Base-by-base conservation (phyloP, 2,113 vertebrate species). In the Cyphotilapia sp. region DNA sequence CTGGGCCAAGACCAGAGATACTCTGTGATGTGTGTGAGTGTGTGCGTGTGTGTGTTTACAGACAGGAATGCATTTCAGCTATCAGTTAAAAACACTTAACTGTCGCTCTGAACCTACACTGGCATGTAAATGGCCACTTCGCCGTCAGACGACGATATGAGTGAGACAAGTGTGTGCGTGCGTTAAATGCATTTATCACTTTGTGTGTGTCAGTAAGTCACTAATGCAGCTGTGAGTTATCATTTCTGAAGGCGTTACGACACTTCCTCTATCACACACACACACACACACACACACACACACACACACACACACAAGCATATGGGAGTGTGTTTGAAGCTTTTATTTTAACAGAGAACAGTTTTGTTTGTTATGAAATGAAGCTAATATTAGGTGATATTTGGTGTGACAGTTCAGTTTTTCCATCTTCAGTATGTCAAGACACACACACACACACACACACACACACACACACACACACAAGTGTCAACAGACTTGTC, bases 111-210 rank as follows among this genome's bases (percentile, higher is more conserved):
- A 78, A 80, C 35, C 80, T 22, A 81, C 92, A 3, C 92, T 85
- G 93, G 93, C 86, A 95, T 92, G 91, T 92, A 95, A 94, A 95
- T 94, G 94, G 92, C 27, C 22, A 33, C 90, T 51, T 7, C 3
- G 4, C 69, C 85, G 8, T 91, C 88, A 49, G 81, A 61, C 22
- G 81, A 22, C 14, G 56, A 83, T 54, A 89, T 88, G 91, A 88
- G 90, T 76, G 82, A 81, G 85, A 85, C 49, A 42, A 47, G 81
- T 38, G 49, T 17, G 78, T 85, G 51, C 14, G 14, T 71, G 66
- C 8, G 66, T 47, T 76, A 47, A 76, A 76, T 40, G 54, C 33
- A 29, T 91, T 92, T 93, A 94, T 94, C 93, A 16, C 31, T 27
- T 42, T 49, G 81, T 54, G 51, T n/a, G 86, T 92, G 84, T 88